Evolutionary conservation across 2,888 invertebrate genomes (phyloP).

Genomic region (Linnaemya tessellans): DNA sequence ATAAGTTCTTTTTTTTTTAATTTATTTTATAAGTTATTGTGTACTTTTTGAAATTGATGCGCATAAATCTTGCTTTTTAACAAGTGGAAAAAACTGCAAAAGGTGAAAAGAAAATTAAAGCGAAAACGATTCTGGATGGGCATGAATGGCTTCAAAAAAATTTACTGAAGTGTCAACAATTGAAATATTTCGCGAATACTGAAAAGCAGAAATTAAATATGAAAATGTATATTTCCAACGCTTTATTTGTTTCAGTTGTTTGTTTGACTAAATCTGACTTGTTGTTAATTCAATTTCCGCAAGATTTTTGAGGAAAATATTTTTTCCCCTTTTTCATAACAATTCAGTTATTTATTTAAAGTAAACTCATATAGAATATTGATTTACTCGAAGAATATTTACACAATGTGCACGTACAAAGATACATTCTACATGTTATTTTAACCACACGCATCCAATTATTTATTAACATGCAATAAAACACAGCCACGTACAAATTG

Average conservation of each 20-base stretch:
- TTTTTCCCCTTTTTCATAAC: not conserved
- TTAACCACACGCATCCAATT: not conserved
- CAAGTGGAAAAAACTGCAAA: not conserved
- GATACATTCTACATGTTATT: not conserved
- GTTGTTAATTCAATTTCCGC: too few species aligned
- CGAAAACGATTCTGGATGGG: not conserved
- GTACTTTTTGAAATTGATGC: not conserved
- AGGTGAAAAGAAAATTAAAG: not conserved
- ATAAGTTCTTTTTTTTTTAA: too few species aligned
- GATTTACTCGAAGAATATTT: slow-evolving; percentile 11
- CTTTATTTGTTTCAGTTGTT: too few species aligned
- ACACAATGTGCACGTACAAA: not conserved
- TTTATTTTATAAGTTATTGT: not conserved
- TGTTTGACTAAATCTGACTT: too few species aligned
- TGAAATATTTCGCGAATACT: too few species aligned
- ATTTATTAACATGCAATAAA: slow-evolving; percentile 8
- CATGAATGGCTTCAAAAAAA: not conserved
- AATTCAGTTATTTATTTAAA: not conserved
- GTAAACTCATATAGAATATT: slow-evolving; percentile 24
- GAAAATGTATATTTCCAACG: too few species aligned
- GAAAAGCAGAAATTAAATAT: too few species aligned
- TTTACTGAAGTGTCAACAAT: too few species aligned
- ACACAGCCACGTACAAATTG: not conserved
- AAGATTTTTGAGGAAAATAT: not conserved
- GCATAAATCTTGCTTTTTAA: not conserved